Evolutionary conservation across 1,140 invertebrate species (phyloP).

Genomic region (Gryllus bimaculatus): DNA sequence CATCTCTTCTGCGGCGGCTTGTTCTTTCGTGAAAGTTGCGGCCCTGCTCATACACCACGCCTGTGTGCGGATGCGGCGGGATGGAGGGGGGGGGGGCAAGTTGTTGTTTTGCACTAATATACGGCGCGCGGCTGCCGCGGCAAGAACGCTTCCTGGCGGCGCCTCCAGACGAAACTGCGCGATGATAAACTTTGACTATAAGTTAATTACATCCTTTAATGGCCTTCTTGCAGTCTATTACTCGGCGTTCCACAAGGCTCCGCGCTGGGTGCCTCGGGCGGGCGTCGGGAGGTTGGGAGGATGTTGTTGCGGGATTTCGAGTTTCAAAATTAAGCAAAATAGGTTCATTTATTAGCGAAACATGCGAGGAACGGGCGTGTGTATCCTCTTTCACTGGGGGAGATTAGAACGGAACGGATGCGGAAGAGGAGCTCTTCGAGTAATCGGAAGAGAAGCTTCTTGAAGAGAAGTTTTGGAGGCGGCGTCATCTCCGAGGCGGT

Average conservation of each 20-base stretch:
- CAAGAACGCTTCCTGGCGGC: too few species aligned
- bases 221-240: neutral
- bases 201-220: conserved; percentile 6
- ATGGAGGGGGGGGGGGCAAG: too few species aligned
- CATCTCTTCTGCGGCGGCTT: too few species aligned
- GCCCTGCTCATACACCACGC: too few species aligned
- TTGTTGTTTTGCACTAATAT: too few species aligned
- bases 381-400: neutral
- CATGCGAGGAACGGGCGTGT: neutral
- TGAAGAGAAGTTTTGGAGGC: too few species aligned
- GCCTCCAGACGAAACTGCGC: neutral
- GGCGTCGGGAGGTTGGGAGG: neutral
- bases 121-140: too few species aligned
- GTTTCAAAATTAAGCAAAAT: conserved; percentile 6
- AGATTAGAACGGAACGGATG: neutral
- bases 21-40: too few species aligned
- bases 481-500: too few species aligned
- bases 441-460: neutral
- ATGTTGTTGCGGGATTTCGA: neutral
- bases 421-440: neutral
- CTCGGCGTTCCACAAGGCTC: neutral
- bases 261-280: neutral
- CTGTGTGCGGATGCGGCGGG: too few species aligned
- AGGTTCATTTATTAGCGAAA: neutral
- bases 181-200: neutral